Evolutionary conservation across 2,888 invertebrate genomes (phyloP).

Genomic region (Colostygia pectinataria): DNA sequence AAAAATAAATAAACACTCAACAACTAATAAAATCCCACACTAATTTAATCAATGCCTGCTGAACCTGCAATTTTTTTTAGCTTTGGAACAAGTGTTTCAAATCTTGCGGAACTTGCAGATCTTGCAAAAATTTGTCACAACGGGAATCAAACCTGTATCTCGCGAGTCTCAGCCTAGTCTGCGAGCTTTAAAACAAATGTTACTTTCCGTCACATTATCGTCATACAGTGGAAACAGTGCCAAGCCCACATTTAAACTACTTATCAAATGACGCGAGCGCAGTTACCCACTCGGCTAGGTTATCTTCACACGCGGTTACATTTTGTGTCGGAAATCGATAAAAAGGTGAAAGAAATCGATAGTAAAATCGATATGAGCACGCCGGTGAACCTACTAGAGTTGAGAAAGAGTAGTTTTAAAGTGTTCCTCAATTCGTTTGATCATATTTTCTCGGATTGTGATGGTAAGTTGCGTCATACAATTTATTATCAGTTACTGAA

Average conservation of each 20-base stretch:
- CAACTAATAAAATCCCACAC: too few species aligned
- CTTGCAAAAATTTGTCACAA: too few species aligned
- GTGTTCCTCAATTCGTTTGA: conserved; percentile 85
- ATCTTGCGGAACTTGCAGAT: too few species aligned
- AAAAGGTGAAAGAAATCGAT: conserved; percentile 25
- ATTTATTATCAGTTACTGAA: not conserved
- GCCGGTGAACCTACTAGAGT: conserved; percentile 66
- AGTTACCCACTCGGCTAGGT: conserved; percentile 54
- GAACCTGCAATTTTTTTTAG: too few species aligned
- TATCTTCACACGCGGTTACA: conserved; percentile 56
- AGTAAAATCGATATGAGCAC: conserved; percentile 36
- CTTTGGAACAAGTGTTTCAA: too few species aligned
- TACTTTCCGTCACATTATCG: not conserved
- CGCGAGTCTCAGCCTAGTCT: too few species aligned
- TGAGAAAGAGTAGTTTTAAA: conserved; percentile 69
- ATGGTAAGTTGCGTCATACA: conserved; percentile 79
- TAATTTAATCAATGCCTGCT: too few species aligned
- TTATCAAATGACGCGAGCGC: conserved; percentile 57
- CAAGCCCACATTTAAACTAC: conserved; percentile 39
- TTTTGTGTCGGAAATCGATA: conserved; percentile 4
- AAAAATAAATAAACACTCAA: too few species aligned
- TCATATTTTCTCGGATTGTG: conserved; percentile 89
- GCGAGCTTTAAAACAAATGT: too few species aligned
- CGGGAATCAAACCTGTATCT: too few species aligned
- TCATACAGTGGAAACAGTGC: conserved; percentile 42